phyloP scores from a whole-genome alignment of 2,113 vertebrate genomes.

The Felis chaus region DNA sequence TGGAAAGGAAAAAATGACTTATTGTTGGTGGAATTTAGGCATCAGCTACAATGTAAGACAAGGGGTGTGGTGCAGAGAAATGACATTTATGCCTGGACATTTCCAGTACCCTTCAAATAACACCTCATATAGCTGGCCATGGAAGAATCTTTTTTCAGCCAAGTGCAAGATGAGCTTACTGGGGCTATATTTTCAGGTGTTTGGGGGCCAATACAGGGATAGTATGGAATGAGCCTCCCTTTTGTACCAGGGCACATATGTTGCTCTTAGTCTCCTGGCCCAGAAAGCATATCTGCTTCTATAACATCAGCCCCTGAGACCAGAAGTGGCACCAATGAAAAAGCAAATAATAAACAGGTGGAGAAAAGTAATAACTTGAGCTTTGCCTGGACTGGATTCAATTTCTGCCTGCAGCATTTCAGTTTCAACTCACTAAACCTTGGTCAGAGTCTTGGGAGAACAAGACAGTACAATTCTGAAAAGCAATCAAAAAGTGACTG shows the following conservation, averaged over 20 bases:
- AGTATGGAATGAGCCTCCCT: background rate
- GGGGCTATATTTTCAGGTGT: background rate
- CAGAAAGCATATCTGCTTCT: background rate
- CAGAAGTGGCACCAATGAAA: background rate
- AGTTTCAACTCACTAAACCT: constrained; percentile 60
- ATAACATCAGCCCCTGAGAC: background rate
- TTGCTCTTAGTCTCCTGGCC: background rate
- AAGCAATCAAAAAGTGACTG: constrained; percentile 60
- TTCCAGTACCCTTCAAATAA: background rate
- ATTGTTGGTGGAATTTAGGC: background rate
- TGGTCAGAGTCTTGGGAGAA: constrained; percentile 51
- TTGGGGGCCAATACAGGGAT: no score
- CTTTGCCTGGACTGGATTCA: constrained; percentile 13
- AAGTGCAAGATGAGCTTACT: background rate
- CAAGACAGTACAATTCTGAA: constrained; percentile 47
- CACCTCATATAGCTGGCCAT: background rate
- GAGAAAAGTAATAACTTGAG: constrained; percentile 43
- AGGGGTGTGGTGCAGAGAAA: background rate
- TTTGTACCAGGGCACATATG: background rate
- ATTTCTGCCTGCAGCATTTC: constrained; percentile 44
- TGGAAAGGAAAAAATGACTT: background rate
- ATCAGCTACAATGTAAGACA: background rate
- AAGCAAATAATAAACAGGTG: constrained; percentile 32
- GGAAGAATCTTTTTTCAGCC: background rate
- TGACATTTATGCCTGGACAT: background rate